Conservation (phyloP, 2,113 vertebrate species). For the Cranoglanis bouderius region DNA sequence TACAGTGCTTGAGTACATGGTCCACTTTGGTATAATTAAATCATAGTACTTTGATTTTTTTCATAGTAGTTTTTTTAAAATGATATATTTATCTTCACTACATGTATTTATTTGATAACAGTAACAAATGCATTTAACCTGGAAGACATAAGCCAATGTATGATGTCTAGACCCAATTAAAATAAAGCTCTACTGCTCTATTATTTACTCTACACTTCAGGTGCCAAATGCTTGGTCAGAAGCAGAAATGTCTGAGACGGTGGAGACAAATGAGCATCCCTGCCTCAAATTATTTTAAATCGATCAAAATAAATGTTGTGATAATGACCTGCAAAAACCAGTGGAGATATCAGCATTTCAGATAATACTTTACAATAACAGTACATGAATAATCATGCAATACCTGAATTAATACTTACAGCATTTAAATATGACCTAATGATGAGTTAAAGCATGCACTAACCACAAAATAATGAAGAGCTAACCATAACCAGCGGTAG, state of each 20-base stretch:
- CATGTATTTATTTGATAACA: too few species aligned
- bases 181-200: not conserved
- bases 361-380: too few species aligned
- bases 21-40: not conserved
- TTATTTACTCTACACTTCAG: not conserved
- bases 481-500: too few species aligned
- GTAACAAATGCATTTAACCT: too few species aligned
- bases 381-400: too few species aligned
- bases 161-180: not conserved
- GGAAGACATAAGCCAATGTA: not conserved
- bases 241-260: not conserved
- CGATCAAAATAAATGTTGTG: not conserved
- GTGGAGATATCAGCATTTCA: not conserved
- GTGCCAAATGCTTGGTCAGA: not conserved
- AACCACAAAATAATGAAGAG: too few species aligned
- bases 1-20: not conserved
- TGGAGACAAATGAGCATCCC: not conserved
- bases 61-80: too few species aligned
- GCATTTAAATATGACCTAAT: too few species aligned
- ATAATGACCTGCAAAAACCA: not conserved
- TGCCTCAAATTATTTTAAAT: not conserved
- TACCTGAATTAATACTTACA: too few species aligned
- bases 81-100: too few species aligned
- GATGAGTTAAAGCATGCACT: too few species aligned
- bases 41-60: not conserved